phyloP scores from a whole-genome alignment of 1,140 invertebrate genomes.

The Drosophila yakuba region DNA sequence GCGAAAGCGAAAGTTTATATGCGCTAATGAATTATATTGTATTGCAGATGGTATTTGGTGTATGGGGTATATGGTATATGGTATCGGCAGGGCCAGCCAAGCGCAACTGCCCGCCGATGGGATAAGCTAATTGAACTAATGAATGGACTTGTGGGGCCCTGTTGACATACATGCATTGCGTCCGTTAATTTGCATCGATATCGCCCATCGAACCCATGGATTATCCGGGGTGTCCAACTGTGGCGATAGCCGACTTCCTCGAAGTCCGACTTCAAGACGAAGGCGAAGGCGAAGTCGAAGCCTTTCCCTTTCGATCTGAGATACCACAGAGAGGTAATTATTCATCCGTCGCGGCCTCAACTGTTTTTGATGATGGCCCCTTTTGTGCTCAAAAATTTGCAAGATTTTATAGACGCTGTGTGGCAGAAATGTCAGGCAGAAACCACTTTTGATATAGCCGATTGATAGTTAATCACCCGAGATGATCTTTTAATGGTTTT shows the following conservation, averaged over 20 bases:
- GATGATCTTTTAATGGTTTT: constrained; percentile 39
- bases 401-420: constrained; percentile 23
- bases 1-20: constrained; percentile 79
- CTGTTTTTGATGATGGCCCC: constrained; percentile 26
- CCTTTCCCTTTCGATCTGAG: constrained; percentile 51
- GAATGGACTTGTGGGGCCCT: constrained; percentile 51
- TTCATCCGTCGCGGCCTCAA: constrained; percentile 44
- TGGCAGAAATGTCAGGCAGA: constrained; percentile 37
- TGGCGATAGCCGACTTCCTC: constrained; percentile 28
- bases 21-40: constrained; percentile 77
- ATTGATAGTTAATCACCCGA: constrained; percentile 36
- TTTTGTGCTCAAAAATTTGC: constrained; percentile 34
- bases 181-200: constrained; percentile 54
- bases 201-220: constrained; percentile 29
- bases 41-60: constrained; percentile 44
- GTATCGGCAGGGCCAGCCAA: constrained; percentile 30
- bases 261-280: background rate
- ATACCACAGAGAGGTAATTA: constrained; percentile 41
- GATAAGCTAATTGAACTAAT: constrained; percentile 74
- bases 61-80: constrained; percentile 39
- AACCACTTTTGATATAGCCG: constrained; percentile 27
- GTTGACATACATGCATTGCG: constrained; percentile 62
- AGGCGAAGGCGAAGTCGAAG: background rate
- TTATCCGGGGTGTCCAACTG: constrained; percentile 28
- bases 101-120: constrained; percentile 20